Conservation (phyloP, 2,888 invertebrate species). For the Melipona beecheii region DNA sequence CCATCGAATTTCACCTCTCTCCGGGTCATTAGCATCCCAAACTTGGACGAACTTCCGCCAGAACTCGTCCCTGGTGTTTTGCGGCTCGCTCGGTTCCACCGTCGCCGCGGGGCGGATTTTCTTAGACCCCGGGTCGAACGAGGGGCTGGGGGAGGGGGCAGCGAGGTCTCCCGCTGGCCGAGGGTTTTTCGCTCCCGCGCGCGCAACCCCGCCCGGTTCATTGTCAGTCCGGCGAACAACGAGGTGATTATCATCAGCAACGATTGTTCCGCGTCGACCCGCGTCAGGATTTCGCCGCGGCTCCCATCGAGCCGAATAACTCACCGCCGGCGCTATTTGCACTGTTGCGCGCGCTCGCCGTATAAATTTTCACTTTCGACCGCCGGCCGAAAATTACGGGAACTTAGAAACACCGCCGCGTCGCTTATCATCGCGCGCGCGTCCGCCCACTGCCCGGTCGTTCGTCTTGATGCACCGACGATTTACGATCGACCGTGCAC, state of each 20-base stretch:
- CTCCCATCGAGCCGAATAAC: conserved; percentile 66
- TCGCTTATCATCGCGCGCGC: conserved; percentile 62
- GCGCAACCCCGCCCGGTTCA: conserved; percentile 29
- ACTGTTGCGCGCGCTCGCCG: conserved; percentile 20
- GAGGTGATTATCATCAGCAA: conserved; percentile 77
- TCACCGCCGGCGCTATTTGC: conserved; percentile 48
- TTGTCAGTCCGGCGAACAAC: conserved; percentile 53
- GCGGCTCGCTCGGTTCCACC: conserved; percentile 33
- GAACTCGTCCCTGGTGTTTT: conserved; percentile 52
- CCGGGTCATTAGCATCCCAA: conserved; percentile 45
- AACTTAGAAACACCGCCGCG: conserved; percentile 62
- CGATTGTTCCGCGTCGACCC: conserved; percentile 74
- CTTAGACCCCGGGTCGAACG: conserved; percentile 31
- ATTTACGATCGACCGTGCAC: conserved; percentile 6
- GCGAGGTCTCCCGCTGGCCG: no score
- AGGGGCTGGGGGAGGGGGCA: not conserved
- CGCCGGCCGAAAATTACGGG: conserved; percentile 45
- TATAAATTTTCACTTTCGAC: conserved; percentile 62
- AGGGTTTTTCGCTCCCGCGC: conserved; percentile 43
- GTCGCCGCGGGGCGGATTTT: conserved; percentile 20
- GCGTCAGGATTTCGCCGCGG: conserved; percentile 44
- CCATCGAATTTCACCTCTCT: conserved; percentile 35
- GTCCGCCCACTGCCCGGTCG: conserved; percentile 11
- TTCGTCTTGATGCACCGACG: conserved; percentile 27
- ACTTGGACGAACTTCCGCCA: conserved; percentile 45